Evolutionary conservation across 2,888 invertebrate genomes (phyloP).

Genomic region (Steinernema scapterisci): DNA sequence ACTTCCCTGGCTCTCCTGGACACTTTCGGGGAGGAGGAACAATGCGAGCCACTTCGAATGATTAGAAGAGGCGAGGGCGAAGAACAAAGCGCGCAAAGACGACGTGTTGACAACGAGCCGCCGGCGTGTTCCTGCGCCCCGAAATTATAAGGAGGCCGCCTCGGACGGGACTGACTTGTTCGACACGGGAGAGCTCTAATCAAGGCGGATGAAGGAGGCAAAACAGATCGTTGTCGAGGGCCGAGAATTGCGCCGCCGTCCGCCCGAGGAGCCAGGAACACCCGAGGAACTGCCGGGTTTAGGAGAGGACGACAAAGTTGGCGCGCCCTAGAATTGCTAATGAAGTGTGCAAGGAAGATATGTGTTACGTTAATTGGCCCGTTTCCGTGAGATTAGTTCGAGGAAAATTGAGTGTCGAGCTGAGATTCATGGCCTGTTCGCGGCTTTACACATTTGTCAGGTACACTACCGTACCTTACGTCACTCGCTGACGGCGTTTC

Average conservation of each 20-base stretch:
- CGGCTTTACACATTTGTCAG: too few relatives aligned
- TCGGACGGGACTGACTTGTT: background rate
- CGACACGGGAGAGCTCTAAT: constrained; percentile 5
- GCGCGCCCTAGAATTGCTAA: constrained; percentile 5
- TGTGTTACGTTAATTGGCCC: too few relatives aligned
- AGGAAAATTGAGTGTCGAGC: too few relatives aligned
- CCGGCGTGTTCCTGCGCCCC: background rate
- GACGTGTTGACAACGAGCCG: constrained; percentile 27
- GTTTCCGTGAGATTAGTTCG: too few relatives aligned
- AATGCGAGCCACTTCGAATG: background rate
- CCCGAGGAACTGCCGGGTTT: too few relatives aligned
- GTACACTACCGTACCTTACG: too few relatives aligned
- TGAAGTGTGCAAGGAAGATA: background rate
- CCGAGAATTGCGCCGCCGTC: too few relatives aligned
- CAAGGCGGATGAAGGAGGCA: constrained; percentile 21
- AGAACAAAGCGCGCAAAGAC: background rate
- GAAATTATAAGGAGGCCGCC: constrained; percentile 13
- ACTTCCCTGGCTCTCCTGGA: too few relatives aligned
- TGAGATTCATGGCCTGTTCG: too few relatives aligned
- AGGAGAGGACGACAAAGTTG: background rate
- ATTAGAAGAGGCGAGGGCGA: background rate
- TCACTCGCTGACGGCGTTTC: too few relatives aligned
- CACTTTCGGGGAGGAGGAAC: background rate
- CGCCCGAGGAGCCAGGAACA: too few relatives aligned
- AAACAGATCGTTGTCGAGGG: constrained; percentile 16